phyloP scores from a whole-genome alignment of 2,888 invertebrate genomes.

The Tachina grossa region DNA sequence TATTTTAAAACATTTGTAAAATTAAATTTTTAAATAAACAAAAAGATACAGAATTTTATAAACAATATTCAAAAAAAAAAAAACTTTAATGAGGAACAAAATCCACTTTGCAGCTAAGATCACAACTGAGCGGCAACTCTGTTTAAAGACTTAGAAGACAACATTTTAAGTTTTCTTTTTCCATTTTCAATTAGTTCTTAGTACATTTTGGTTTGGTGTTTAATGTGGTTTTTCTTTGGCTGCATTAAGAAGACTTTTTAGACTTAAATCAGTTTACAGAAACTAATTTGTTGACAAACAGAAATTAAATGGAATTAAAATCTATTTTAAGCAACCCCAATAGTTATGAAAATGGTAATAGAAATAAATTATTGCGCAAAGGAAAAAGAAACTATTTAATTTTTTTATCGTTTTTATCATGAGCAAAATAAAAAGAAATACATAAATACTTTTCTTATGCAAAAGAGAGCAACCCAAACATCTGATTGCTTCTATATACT shows the following conservation, averaged over 20 bases:
- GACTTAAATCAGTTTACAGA: not conserved
- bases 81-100: too few relatives aligned
- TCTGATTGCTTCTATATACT: too few relatives aligned
- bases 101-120: not conserved
- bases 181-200: conserved; percentile 11
- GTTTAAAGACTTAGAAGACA: conserved; percentile 1
- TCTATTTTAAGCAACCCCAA: not conserved
- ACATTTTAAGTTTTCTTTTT: not conserved
- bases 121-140: not conserved
- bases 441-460: too few relatives aligned
- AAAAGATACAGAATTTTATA: too few relatives aligned
- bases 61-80: too few relatives aligned
- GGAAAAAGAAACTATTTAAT: not conserved
- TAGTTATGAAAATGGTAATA: not conserved
- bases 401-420: too few relatives aligned
- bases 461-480: too few relatives aligned
- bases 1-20: too few relatives aligned
- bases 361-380: not conserved
- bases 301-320: conserved; percentile 16
- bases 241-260: conserved; percentile 18
- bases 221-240: conserved; percentile 40
- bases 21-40: too few relatives aligned
- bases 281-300: conserved; percentile 7
- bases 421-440: too few relatives aligned
- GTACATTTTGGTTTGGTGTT: conserved; percentile 45